These are phyloP conservation scores for Cheilosia vernalis DNA, from an alignment of 2,888 invertebrate genomes.

Conservation along the genomic window DNA sequence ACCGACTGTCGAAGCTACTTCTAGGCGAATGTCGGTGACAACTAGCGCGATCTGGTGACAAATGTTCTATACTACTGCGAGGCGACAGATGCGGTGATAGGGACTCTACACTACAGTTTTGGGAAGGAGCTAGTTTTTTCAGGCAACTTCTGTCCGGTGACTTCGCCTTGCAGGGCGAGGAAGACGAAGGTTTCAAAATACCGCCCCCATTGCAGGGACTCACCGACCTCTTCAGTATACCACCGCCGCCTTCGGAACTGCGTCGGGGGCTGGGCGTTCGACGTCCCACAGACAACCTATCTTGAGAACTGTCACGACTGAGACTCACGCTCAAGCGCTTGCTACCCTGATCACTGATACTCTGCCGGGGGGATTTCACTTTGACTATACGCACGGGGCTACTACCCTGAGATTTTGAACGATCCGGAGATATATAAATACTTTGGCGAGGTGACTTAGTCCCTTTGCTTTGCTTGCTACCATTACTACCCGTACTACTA, in stretches of 20 bases:
- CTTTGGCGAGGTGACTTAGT: constrained; percentile 85
- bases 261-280: constrained; percentile 82
- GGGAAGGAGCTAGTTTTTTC: constrained; percentile 81
- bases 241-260: constrained; percentile 82
- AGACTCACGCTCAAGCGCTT: constrained; percentile 81
- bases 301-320: constrained; percentile 82
- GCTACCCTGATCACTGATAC: constrained; percentile 84
- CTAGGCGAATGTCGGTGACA: constrained; percentile 82
- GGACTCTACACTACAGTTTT: constrained; percentile 81
- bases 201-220: constrained; percentile 78
- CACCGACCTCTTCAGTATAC: constrained; percentile 81
- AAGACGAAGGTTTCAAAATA: constrained; percentile 80
- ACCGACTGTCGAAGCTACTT: constrained; percentile 82
- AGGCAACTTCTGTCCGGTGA: constrained; percentile 83
- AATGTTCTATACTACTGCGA: constrained; percentile 81
- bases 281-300: constrained; percentile 80
- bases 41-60: constrained; percentile 81
- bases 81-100: constrained; percentile 82
- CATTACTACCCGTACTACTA: constrained; percentile 71
- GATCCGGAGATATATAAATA: constrained; percentile 85
- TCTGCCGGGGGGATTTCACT: constrained; percentile 85
- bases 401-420: constrained; percentile 82
- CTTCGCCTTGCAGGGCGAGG: constrained; percentile 82
- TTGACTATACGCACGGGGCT: constrained; percentile 83
- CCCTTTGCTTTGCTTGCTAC: constrained; percentile 77